Base-by-base conservation (phyloP, 2,888 invertebrate species). In the Sarcophaga variegata region DNA sequence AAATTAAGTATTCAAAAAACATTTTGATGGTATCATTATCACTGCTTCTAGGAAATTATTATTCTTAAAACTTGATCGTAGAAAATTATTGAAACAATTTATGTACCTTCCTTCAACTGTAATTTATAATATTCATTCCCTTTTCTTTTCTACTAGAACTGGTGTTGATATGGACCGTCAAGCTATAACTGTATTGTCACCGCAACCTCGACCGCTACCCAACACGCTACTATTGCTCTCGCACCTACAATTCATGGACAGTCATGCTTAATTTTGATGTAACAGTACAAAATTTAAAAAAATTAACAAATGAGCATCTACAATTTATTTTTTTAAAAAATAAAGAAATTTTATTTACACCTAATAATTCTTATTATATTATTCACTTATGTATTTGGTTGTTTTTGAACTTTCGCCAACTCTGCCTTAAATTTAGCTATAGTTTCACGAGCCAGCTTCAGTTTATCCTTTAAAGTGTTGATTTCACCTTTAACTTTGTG, bases 181-280 rank as follows among this genome's bases (percentile, higher is more conserved):
- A 93, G 96, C 95, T 20, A 94, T 99, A 88, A 99, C 98, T 49
- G 95, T 99, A 27, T 94, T 99, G 60, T 98, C 99, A 0, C 99
- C 99, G 0, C 98, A 98, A 92, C 98, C 98, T 6, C 95, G 98
- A 64, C 99, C 99, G 1, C 94, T 99, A 69, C 99, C 99, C 37
- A 97, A 97, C 93, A 97, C 96, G 5, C 95, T 98, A 72, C 94
- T 99, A 59, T 94, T 99, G 67, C 94, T 98, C 45, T 98, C 98
- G 0, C 98, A 99, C 89, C 94, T 99, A 88, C 98, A 98, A 92
- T 99, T 98, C 93, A 98, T 99, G 97, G 99, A 99, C 93, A 97
- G 96, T 90, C 97, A 97, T 87, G 89, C 92, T 20, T 86, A 70
- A 74, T 22, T 69, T 63, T 6, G n/a, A 66, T 67, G 10, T 69